phyloP scores from a whole-genome alignment of 2,888 invertebrate species.

The Parnassius apollo region DNA sequence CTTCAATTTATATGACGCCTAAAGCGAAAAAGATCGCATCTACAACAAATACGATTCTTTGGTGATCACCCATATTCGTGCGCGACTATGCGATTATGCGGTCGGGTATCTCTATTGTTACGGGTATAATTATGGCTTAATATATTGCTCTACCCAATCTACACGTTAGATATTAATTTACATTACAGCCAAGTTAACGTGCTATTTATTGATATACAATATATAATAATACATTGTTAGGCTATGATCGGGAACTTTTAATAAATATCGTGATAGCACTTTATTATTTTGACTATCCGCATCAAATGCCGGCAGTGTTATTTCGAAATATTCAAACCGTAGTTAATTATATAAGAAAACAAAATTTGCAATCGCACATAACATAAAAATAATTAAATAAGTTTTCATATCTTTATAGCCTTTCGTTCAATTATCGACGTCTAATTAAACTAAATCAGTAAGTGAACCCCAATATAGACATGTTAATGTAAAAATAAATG shows the following conservation, averaged over 20 bases:
- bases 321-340: no score
- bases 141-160: constrained; percentile 46
- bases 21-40: constrained; percentile 21
- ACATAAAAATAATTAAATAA: no score
- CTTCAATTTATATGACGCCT: constrained; percentile 17
- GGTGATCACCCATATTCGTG: constrained; percentile 30
- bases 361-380: no score
- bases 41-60: constrained; percentile 30
- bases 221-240: constrained; percentile 10
- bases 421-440: no score
- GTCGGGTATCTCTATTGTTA: constrained; percentile 46
- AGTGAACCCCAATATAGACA: no score
- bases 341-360: no score
- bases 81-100: constrained; percentile 38
- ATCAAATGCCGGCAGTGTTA: no score
- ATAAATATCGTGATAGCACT: not conserved
- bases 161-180: constrained; percentile 52
- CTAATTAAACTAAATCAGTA: no score
- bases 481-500: constrained; percentile 5
- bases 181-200: constrained; percentile 41
- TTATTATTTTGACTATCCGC: no score
- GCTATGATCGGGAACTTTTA: not conserved
- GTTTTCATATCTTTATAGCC: no score
- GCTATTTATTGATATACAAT: constrained; percentile 21
- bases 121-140: constrained; percentile 44